Conservation (phyloP, 2,113 vertebrate species). For the Tragelaphus buxtoni region DNA sequence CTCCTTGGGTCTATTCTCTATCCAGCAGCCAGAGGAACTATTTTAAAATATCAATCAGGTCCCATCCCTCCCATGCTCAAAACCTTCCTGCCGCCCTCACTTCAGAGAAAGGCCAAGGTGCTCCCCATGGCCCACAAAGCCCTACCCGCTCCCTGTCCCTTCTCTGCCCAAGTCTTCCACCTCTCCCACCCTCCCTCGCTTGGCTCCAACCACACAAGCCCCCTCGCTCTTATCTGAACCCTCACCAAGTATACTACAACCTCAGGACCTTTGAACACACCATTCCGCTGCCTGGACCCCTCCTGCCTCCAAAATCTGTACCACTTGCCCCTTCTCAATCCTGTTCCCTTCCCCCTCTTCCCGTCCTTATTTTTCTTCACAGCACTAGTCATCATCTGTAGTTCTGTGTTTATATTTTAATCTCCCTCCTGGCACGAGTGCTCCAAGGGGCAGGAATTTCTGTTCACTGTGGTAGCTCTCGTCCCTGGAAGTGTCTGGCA, state of each 20-base stretch:
- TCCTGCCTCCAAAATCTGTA: neutral
- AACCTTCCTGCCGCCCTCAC: accelerated
- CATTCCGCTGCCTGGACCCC: neutral
- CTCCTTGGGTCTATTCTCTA: neutral
- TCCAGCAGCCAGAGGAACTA: neutral
- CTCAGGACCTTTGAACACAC: neutral
- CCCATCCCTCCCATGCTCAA: neutral
- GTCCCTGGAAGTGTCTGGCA: neutral
- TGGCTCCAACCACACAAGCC: neutral
- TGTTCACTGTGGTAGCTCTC: neutral
- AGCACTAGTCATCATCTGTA: neutral
- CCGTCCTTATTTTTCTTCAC: neutral
- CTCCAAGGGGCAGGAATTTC: neutral
- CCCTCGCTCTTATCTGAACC: neutral
- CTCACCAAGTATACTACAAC: neutral
- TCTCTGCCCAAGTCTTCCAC: neutral
- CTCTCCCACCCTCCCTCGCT: neutral
- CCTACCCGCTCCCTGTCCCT: neutral
- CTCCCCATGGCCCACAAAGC: neutral
- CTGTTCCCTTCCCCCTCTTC: neutral
- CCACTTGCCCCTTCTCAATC: neutral
- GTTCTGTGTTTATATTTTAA: neutral
- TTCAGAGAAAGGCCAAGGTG: neutral
- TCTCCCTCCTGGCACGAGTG: neutral
- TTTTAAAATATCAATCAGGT: neutral